Conservation (phyloP, 2,888 invertebrate genomes). For the Caradrina clavipalpis region DNA sequence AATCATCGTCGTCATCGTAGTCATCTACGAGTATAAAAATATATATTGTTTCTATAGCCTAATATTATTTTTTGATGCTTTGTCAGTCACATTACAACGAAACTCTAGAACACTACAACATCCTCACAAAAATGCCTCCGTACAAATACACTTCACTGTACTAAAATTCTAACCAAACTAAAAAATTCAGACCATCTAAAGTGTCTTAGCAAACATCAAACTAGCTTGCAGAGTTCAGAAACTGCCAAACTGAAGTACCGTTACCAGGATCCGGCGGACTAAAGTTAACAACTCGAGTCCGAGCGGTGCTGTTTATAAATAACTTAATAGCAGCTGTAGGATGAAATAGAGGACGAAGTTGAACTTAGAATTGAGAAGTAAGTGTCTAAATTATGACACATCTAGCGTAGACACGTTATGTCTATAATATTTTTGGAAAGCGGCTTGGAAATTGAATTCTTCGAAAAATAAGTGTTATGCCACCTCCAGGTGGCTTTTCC, state of each 20-base stretch:
- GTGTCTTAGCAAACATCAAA: conserved; percentile 36
- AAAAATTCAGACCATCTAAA: conserved; percentile 28
- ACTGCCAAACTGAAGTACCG: conserved; percentile 23
- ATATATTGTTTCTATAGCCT: too few relatives aligned
- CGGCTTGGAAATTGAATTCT: too few relatives aligned
- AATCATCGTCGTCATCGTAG: too few relatives aligned
- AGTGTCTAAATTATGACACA: neutral
- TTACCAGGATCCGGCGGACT: conserved; percentile 3
- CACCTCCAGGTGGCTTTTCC: too few relatives aligned
- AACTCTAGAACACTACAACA: neutral
- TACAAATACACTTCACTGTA: neutral
- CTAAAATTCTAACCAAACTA: conserved; percentile 2
- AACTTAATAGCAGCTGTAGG: conserved; percentile 32
- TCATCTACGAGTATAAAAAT: too few relatives aligned
- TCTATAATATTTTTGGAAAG: too few relatives aligned
- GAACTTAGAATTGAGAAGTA: neutral
- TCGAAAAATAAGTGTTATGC: too few relatives aligned
- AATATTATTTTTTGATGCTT: too few relatives aligned
- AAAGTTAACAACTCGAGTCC: conserved; percentile 34
- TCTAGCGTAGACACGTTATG: neutral
- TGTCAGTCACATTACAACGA: neutral
- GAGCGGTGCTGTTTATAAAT: conserved; percentile 46
- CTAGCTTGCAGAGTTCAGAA: conserved; percentile 32
- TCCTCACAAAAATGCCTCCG: too few relatives aligned
- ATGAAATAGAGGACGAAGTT: conserved; percentile 42